Conservation (phyloP, 2,888 invertebrate genomes). For the Agelastica alni region DNA sequence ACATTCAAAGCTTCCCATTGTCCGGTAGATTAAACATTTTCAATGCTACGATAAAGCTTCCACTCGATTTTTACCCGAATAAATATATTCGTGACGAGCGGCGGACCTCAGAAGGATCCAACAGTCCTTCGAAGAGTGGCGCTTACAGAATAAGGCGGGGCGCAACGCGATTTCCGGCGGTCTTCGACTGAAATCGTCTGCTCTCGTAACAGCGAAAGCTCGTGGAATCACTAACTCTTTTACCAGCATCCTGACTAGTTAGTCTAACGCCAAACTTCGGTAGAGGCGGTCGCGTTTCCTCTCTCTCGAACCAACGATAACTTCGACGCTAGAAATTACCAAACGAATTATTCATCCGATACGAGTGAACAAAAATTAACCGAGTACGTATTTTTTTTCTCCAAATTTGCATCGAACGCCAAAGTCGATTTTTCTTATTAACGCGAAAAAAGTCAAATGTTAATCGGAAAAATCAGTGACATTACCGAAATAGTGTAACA, state of each 20-base stretch:
- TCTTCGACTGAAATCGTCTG: slow-evolving; percentile 42
- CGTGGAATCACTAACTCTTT: slow-evolving; percentile 49
- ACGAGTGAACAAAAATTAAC: no score
- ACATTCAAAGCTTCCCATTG: slow-evolving; percentile 43
- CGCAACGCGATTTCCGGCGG: slow-evolving; percentile 36
- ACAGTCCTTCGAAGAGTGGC: slow-evolving; percentile 27
- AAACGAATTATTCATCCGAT: no score
- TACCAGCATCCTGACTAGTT: slow-evolving; percentile 46
- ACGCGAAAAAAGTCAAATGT: no score
- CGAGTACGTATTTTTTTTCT: no score
- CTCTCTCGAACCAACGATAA: background rate
- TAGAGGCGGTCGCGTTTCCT: slow-evolving; percentile 34
- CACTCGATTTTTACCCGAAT: slow-evolving; percentile 42
- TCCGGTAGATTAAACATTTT: slow-evolving; percentile 53
- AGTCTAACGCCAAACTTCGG: slow-evolving; percentile 46
- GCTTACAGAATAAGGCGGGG: slow-evolving; percentile 39
- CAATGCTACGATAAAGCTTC: slow-evolving; percentile 46
- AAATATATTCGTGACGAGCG: slow-evolving; percentile 20
- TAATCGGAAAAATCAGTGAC: no score
- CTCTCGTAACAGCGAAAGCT: slow-evolving; percentile 61
- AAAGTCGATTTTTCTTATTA: no score
- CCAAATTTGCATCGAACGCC: no score
- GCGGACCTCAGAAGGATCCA: slow-evolving; percentile 11
- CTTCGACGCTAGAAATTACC: no score
- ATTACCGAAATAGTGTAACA: no score